Evolutionary conservation across 2,797 vertebrate genomes (phyloP).

Genomic region (Prunella strophiata): DNA sequence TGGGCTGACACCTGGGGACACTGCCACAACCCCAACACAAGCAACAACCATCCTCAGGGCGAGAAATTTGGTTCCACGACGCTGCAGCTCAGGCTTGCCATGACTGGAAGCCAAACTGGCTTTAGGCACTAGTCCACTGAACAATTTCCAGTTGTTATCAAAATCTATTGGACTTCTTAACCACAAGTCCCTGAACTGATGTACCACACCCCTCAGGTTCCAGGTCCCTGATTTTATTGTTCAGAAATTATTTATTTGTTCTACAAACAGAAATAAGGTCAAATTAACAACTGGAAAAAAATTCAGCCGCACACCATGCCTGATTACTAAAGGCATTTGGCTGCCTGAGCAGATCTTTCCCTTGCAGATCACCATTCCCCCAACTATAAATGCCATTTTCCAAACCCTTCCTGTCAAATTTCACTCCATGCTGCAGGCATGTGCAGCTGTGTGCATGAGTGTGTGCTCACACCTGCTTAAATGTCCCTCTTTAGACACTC

Average conservation of each 20-base stretch:
- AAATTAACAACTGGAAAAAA: not conserved
- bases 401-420: not conserved
- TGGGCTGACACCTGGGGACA: not conserved
- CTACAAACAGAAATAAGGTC: not conserved
- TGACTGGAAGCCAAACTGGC: constrained; percentile 19
- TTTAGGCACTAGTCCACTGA: constrained; percentile 45
- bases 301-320: rapidly evolving
- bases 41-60: not conserved
- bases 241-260: constrained; percentile 13
- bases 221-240: not conserved
- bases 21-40: not conserved
- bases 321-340: not conserved
- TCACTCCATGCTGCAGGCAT: rapidly evolving
- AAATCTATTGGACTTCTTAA: constrained; percentile 51
- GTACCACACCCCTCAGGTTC: constrained; percentile 7
- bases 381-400: not conserved
- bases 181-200: constrained; percentile 41
- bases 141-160: constrained; percentile 62
- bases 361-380: not conserved
- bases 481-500: not conserved
- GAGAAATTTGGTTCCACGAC: not conserved
- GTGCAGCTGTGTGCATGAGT: not conserved
- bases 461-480: not conserved
- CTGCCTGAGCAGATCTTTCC: not conserved
- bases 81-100: constrained; percentile 9